Evolutionary conservation across 2,113 vertebrate genomes (phyloP).

Genomic region (Camelus bactrianus): DNA sequence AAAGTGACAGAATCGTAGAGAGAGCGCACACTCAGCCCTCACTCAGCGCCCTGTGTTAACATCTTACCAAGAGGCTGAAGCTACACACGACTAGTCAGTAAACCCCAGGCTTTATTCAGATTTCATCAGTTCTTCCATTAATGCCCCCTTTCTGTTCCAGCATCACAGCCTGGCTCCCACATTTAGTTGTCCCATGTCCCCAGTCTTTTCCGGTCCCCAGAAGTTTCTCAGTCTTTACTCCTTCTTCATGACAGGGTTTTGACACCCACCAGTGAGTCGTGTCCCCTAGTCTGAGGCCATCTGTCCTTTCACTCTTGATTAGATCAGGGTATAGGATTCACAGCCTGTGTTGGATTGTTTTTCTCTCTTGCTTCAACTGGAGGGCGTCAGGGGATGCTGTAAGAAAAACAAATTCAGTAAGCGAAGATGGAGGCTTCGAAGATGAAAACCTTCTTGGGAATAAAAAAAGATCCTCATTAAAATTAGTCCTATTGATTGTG

Average conservation of each 20-base stretch:
- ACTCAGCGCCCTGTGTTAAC: fast-evolving
- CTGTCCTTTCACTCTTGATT: neutral
- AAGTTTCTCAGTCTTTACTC: neutral
- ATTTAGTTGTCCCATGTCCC: fast-evolving
- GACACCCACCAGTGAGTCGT: fast-evolving
- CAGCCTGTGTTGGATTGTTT: neutral
- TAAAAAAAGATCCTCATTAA: neutral
- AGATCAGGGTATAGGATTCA: neutral
- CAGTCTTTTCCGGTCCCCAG: fast-evolving
- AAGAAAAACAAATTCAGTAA: neutral
- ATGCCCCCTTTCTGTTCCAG: neutral
- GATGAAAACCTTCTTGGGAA: neutral
- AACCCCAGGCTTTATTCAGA: neutral
- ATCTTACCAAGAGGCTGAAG: fast-evolving
- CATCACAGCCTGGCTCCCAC: neutral
- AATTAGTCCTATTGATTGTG: neutral
- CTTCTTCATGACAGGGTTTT: fast-evolving
- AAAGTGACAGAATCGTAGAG: neutral
- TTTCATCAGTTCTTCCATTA: neutral
- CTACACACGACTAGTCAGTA: fast-evolving
- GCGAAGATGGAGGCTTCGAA: neutral
- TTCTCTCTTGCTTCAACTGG: neutral
- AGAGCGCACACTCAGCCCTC: neutral
- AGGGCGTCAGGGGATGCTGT: neutral
- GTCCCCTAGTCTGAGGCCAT: fast-evolving